Evolutionary conservation across 2,888 invertebrate genomes (phyloP), one percentile per base, ranked within the genome.

Genomic region (Cotesia congregata): DNA sequence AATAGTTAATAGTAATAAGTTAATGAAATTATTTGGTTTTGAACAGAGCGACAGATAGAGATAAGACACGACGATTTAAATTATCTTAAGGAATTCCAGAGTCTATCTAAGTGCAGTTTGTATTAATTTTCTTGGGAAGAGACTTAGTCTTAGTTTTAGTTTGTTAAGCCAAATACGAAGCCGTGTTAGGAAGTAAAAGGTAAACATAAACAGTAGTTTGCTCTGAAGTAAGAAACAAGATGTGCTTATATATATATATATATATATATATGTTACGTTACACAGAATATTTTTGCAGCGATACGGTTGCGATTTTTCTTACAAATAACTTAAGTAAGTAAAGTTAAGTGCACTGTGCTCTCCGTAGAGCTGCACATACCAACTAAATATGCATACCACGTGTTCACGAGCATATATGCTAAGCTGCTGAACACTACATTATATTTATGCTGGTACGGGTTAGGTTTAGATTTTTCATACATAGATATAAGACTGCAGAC

Each of bases 291-390:
- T 30, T 40, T 62, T n/a, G 74, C 60, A 39, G 62, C 72, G 70
- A 75, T 75, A 76, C 71, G 77, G 75, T 72, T 70, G 74, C 75
- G 72, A 79, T 62, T 62, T 78, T 79, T 75, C 80, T 77, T 79
- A 77, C 76, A 77, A 20, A 70, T 69, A 50, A 50, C 12, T 12
- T 12, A 50, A 50, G 50, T 12, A 50, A 59, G 6, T 59, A 71
- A 38, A 7, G 30, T n/a, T 6, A 65, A 65, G n/a, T 67, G 12
- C 50, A 50, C 9, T 50, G 12, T 50, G 9, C 50, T 50, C 7
- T 50, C 67, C 59, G 41, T 71, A 15, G 69, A 68, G 74, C 65
- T 60, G 9, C 17, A 69, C 74, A 12, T 50, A 50, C 50, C 50
- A 50, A 50, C 50, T 12, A 12, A 50, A 60, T 77, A 76, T 80